Evolutionary conservation across 1,140 invertebrate species (phyloP).

Genomic region (Neodiprion lecontei): DNA sequence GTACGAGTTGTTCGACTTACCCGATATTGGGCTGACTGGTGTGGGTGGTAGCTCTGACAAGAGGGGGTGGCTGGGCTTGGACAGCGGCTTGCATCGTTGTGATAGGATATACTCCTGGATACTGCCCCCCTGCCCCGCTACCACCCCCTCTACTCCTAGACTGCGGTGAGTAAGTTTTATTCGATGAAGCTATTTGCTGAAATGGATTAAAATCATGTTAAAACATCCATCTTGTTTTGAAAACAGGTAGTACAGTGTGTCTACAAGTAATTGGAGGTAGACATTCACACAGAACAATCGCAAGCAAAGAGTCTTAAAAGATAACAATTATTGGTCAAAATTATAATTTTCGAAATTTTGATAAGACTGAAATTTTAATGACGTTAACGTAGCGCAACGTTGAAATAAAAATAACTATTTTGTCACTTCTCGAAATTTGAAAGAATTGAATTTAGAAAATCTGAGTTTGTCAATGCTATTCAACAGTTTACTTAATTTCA

Average conservation of each 20-base stretch:
- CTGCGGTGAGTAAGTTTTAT: constrained; percentile 48
- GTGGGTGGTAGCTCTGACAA: constrained; percentile 62
- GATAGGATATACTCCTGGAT: constrained; percentile 57
- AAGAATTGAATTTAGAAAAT: too few relatives aligned
- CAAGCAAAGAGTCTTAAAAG: background rate
- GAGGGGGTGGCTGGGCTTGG: constrained; percentile 64
- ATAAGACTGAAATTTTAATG: background rate
- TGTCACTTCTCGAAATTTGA: too few relatives aligned
- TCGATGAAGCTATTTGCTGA: constrained; percentile 44
- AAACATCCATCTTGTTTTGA: constrained; percentile 3
- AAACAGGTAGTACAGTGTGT: background rate
- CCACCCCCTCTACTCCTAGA: constrained; percentile 50
- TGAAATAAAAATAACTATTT: too few relatives aligned
- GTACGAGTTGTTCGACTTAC: constrained; percentile 50
- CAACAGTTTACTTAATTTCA: too few relatives aligned
- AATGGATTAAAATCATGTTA: constrained; percentile 27
- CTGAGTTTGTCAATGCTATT: too few relatives aligned
- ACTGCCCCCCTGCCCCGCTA: constrained; percentile 54
- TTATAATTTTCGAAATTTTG: constrained; percentile 3
- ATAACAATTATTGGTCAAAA: constrained; percentile 9
- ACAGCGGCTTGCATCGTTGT: constrained; percentile 57
- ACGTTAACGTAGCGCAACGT: too few relatives aligned
- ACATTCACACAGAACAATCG: constrained; percentile 6
- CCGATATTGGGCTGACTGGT: constrained; percentile 58
- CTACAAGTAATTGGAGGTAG: constrained; percentile 3